Conservation (phyloP, 1,140 invertebrate species). For the Phymastichus coffea region DNA sequence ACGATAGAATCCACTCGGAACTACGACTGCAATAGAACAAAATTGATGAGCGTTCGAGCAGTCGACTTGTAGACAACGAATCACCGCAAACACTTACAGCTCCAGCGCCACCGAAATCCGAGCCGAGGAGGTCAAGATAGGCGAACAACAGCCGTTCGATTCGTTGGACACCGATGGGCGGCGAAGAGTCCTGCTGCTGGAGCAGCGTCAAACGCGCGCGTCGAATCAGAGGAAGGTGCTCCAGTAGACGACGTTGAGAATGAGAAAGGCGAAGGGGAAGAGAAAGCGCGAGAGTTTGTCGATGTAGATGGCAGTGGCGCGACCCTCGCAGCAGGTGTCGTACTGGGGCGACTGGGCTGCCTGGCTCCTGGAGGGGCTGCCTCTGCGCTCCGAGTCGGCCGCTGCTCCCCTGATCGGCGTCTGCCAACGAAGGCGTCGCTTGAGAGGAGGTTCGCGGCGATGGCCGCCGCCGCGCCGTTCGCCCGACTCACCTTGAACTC, state of each 20-base stretch:
- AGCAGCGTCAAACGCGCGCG: not conserved
- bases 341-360: constrained; percentile 62
- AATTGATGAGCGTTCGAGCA: too few species aligned
- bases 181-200: not conserved
- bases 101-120: too few species aligned
- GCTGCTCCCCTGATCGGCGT: constrained; percentile 49
- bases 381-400: constrained; percentile 50
- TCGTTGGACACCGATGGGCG: too few species aligned
- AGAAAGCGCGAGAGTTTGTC: constrained; percentile 85
- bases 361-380: constrained; percentile 45
- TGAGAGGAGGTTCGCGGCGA: too few species aligned
- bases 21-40: too few species aligned
- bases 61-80: too few species aligned
- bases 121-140: too few species aligned
- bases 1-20: too few species aligned
- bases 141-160: too few species aligned
- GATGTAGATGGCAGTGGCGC: constrained; percentile 81
- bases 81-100: too few species aligned
- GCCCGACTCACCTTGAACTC: constrained; percentile 74
- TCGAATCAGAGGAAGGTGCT: constrained; percentile 69
- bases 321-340: constrained; percentile 80
- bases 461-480: too few species aligned
- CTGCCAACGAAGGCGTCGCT: constrained; percentile 33
- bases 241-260: constrained; percentile 87
- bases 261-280: constrained; percentile 85